Evolutionary conservation across 30 jellyfish, hydroid and myxozoan species (phyloP), one percentile per base, ranked within the genome.

Genomic region (Aurelia sp.): DNA sequence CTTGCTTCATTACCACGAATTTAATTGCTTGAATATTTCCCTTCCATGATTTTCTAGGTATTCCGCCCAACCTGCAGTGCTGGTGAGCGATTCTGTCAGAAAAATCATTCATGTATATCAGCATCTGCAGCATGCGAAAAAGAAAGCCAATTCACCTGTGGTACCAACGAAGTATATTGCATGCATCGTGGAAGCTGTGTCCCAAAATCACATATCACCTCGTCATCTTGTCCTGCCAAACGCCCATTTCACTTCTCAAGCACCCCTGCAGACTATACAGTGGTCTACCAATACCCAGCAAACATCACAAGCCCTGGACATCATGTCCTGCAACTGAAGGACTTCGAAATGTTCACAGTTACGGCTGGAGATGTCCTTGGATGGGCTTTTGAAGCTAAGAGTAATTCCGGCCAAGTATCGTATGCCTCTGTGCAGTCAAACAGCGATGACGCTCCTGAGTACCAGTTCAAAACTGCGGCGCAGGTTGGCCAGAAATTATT

Each of bases 321-420:
- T 40, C 80, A 37, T 50, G 77, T 89, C 71, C 5, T 94, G 20
- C 58, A 78, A 53, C 78, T 89, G 79, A 55, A 84, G n/a, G 53
- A 57, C 15, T 10, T 76, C 35, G 89, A 89, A 4, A 74, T 35
- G 76, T 76, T 95, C 35, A 63, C 20, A 9, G 96, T 96, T 11
- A 74, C 16, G 59, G 87, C 92, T 7, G 98, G 97, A 19, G 98
- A 95, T 76, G 91, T 95, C n/a, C n/a, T 95, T 65, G 99, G 99
- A 12, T 95, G 95, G 96, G 70, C 97, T 13, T 78, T 27, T 35
- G 11, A 89, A 52, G 78, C 82, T 50, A 23, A 51, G 13, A 48
- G 81, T 30, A 88, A 75, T 12, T 91, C 97, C 5, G 91, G 92
- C 37, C 85, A 73, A 55, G 74, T 87, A 0, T 74, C 91, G 19